Percentiles rank a stretch among this genome's conserved stretches.
phyloP scores from a whole-genome alignment of 2,797 vertebrate species.

The Antrozous pallidus region DNA sequence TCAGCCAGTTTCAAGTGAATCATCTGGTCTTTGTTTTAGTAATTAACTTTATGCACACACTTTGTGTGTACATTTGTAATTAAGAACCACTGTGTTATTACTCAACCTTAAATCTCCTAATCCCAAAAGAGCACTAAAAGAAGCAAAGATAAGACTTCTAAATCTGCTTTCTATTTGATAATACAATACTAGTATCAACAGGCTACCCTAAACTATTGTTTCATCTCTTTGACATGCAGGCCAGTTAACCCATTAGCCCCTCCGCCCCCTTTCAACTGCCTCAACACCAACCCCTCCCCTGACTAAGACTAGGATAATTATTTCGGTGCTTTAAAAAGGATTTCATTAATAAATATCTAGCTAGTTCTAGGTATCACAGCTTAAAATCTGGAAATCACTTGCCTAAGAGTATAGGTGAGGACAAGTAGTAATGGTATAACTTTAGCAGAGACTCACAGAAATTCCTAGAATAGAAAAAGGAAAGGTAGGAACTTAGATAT shows the following conservation, averaged over 20 bases:
- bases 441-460: neutral
- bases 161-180: neutral
- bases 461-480: neutral
- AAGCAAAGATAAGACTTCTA: neutral
- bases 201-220: neutral
- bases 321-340: slow-evolving; percentile 1
- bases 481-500: neutral
- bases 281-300: neutral
- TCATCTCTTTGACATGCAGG: neutral
- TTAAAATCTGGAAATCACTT: neutral
- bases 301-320: neutral
- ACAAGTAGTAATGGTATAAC: neutral
- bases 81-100: neutral
- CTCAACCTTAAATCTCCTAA: neutral
- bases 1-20: slow-evolving; percentile 33
- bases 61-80: neutral
- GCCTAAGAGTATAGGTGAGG: neutral
- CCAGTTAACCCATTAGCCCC: neutral
- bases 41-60: neutral
- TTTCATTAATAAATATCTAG: slow-evolving; percentile 2
- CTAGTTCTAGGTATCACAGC: neutral
- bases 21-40: neutral
- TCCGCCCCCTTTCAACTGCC: neutral
- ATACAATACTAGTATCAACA: neutral
- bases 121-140: neutral